Percentiles rank a stretch among this genome's conserved stretches.
These are phyloP conservation scores for Micromussa lordhowensis DNA, from an alignment of 92 coral and sea anemone species.

Conservation along the genomic window DNA sequence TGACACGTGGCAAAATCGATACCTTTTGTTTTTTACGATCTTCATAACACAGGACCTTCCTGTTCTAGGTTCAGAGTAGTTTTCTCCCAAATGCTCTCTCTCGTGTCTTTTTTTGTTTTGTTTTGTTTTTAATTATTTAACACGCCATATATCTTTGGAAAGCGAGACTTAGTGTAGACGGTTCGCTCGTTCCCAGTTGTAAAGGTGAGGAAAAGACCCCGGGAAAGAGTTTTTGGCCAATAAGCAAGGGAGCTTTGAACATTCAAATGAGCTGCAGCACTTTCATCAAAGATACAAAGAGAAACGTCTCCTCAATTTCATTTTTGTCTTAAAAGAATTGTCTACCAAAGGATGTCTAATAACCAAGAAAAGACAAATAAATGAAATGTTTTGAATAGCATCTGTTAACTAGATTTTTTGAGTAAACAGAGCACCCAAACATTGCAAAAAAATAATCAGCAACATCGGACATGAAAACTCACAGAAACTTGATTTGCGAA, in stretches of 20 bases:
- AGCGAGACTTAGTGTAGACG: neutral
- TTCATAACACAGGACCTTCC: neutral
- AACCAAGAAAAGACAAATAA: neutral
- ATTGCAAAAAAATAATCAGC: slow-evolving; percentile 17
- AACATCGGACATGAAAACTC: neutral
- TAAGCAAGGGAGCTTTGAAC: neutral
- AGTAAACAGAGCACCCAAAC: slow-evolving; percentile 19
- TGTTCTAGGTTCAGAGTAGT: neutral
- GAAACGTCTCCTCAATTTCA: neutral
- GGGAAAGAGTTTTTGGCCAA: neutral
- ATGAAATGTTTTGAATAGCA: slow-evolving; percentile 5
- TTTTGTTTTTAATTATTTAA: too few relatives aligned
- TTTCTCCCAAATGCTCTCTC: neutral
- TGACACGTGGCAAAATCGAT: neutral
- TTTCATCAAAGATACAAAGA: neutral
- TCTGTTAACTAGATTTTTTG: slow-evolving; percentile 12
- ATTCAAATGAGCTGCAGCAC: too few relatives aligned
- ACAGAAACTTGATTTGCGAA: neutral
- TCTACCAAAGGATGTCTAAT: slow-evolving; percentile 4
- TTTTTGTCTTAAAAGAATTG: neutral
- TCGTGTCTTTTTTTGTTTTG: neutral
- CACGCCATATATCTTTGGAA: neutral
- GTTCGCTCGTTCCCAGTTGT: neutral
- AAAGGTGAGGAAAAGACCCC: neutral
- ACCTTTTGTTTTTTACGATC: neutral